Evolutionary conservation across 2,797 vertebrate genomes (phyloP).

Genomic region (Chrosomus eos): DNA sequence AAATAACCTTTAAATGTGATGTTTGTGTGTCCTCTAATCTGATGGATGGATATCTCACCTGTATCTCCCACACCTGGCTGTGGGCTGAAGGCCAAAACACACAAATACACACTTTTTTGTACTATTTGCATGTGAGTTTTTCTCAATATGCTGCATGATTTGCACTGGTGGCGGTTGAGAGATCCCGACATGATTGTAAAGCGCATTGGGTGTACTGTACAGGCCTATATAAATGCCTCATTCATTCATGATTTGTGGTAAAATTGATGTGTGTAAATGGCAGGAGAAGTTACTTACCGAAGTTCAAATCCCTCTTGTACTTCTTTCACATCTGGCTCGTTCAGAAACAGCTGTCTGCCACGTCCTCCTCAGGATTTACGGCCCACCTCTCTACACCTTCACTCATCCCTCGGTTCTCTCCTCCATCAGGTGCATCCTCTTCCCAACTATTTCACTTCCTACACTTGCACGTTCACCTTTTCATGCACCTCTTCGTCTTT

Average conservation of each 20-base stretch:
- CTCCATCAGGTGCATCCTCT: constrained; percentile 5
- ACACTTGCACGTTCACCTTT: constrained; percentile 28
- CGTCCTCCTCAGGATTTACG: constrained; percentile 66
- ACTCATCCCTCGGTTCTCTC: background rate
- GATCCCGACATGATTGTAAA: too few relatives aligned
- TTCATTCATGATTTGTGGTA: background rate
- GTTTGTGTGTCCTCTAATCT: constrained; percentile 6
- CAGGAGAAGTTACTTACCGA: background rate
- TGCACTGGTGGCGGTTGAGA: too few relatives aligned
- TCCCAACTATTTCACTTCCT: background rate
- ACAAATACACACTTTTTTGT: background rate
- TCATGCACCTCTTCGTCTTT: constrained; percentile 25
- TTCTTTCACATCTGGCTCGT: constrained; percentile 69
- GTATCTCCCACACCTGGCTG: constrained; percentile 28
- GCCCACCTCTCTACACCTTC: constrained; percentile 39
- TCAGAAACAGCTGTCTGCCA: constrained; percentile 73
- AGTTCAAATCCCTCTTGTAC: constrained; percentile 24
- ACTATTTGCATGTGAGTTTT: background rate
- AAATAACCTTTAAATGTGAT: constrained; percentile 18
- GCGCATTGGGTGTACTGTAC: too few relatives aligned
- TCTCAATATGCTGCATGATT: background rate
- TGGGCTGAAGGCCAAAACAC: constrained; percentile 31
- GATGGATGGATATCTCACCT: constrained; percentile 24
- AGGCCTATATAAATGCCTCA: too few relatives aligned
- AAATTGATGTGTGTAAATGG: background rate